Conservation (phyloP, 2,113 vertebrate species). For the Natator depressus region DNA sequence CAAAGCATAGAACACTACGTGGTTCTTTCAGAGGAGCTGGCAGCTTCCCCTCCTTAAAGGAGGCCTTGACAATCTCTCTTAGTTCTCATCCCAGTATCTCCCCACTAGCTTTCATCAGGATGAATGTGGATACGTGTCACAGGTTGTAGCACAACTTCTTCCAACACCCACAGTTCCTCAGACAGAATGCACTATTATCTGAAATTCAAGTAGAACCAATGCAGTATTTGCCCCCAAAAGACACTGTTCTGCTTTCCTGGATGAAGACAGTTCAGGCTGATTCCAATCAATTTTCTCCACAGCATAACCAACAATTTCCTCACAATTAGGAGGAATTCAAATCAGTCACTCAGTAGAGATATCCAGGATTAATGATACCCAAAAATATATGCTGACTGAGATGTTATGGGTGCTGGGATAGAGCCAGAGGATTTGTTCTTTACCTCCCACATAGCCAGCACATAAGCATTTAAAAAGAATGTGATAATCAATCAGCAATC, state of each 20-base stretch:
- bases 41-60: not conserved
- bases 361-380: not conserved
- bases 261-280: not conserved
- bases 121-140: not conserved
- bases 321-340: not conserved
- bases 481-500: not conserved
- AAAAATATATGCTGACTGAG: not conserved
- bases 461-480: not conserved
- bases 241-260: not conserved
- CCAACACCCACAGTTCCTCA: not conserved
- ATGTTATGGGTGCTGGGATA: not conserved
- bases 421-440: not conserved
- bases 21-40: not conserved
- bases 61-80: not conserved
- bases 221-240: not conserved
- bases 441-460: not conserved
- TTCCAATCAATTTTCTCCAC: conserved; percentile 21
- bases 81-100: not conserved
- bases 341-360: not conserved
- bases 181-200: not conserved
- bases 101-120: not conserved
- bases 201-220: not conserved
- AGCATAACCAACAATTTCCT: not conserved
- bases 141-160: not conserved
- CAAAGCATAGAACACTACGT: not conserved